Conservation (phyloP, 2,888 invertebrate species). For the Cyaniris semiargus region DNA sequence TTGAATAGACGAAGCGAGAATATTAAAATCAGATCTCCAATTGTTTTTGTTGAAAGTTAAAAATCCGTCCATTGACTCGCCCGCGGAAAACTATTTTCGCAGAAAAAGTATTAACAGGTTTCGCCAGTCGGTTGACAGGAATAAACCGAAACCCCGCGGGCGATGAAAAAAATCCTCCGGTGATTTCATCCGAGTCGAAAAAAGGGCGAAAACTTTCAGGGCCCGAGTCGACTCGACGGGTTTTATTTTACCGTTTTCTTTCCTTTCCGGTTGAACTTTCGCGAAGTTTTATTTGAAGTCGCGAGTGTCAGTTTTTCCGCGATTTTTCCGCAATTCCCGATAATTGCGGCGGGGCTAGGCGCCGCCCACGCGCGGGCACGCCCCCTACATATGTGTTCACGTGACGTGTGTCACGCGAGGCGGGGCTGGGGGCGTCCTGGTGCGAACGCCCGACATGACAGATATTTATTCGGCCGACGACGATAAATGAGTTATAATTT, state of each 20-base stretch:
- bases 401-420: slow-evolving; percentile 63
- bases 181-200: slow-evolving; percentile 66
- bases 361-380: slow-evolving; percentile 64
- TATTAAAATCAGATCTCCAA: slow-evolving; percentile 21
- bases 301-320: slow-evolving; percentile 74
- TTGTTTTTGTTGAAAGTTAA: slow-evolving; percentile 19
- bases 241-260: slow-evolving; percentile 77
- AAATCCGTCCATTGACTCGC: slow-evolving; percentile 22
- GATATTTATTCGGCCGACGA: slow-evolving; percentile 66
- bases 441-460: slow-evolving; percentile 64
- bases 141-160: slow-evolving; percentile 60
- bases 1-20: not conserved
- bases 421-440: slow-evolving; percentile 60
- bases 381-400: slow-evolving; percentile 65
- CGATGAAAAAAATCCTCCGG: slow-evolving; percentile 60
- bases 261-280: slow-evolving; percentile 77
- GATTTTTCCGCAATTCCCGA: slow-evolving; percentile 75
- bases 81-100: slow-evolving; percentile 10
- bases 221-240: slow-evolving; percentile 70
- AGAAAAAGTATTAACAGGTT: slow-evolving; percentile 43
- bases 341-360: slow-evolving; percentile 76
- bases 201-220: slow-evolving; percentile 69
- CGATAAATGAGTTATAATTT: slow-evolving; percentile 80
- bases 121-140: slow-evolving; percentile 66
- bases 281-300: slow-evolving; percentile 73